phyloP scores from a whole-genome alignment of 2,113 vertebrate genomes.

The Campylorhamphus procurvoides region DNA sequence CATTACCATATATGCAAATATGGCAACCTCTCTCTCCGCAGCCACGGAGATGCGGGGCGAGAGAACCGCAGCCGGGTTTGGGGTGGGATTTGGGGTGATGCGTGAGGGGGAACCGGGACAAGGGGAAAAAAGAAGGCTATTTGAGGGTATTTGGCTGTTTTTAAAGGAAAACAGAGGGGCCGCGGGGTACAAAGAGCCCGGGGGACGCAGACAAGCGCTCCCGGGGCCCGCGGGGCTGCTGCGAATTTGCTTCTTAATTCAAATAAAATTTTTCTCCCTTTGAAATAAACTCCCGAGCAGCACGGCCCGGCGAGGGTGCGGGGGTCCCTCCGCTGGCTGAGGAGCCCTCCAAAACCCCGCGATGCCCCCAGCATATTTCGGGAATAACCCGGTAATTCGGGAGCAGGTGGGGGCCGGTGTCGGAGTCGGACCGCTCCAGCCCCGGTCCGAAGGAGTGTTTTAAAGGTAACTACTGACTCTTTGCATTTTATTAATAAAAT shows the following conservation, averaged over 20 bases:
- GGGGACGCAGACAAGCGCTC: too few relatives aligned
- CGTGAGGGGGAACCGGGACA: not conserved
- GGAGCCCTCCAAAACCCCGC: not conserved
- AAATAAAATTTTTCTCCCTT: not conserved
- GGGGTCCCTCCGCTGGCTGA: not conserved
- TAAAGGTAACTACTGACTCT: not conserved
- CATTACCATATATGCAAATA: conserved; percentile 97
- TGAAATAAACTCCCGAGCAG: not conserved
- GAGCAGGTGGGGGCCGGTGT: not conserved
- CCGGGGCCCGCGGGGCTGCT: not conserved
- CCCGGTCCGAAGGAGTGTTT: not conserved
- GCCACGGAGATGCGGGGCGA: conserved; percentile 28
- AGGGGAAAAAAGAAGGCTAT: not conserved
- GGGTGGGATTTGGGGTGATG: not conserved
- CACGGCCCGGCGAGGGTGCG: not conserved
- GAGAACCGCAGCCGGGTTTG: conserved; percentile 23
- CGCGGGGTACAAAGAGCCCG: not conserved
- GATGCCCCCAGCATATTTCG: rapidly evolving
- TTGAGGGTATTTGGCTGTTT: not conserved
- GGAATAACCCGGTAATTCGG: not conserved
- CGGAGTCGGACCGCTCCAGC: not conserved
- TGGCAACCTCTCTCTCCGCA: conserved; percentile 62
- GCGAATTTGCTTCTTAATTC: not conserved
- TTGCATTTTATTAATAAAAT: not conserved
- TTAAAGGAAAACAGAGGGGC: not conserved